phyloP scores from a whole-genome alignment of 1,140 invertebrate genomes.

The Nebria ingens region DNA sequence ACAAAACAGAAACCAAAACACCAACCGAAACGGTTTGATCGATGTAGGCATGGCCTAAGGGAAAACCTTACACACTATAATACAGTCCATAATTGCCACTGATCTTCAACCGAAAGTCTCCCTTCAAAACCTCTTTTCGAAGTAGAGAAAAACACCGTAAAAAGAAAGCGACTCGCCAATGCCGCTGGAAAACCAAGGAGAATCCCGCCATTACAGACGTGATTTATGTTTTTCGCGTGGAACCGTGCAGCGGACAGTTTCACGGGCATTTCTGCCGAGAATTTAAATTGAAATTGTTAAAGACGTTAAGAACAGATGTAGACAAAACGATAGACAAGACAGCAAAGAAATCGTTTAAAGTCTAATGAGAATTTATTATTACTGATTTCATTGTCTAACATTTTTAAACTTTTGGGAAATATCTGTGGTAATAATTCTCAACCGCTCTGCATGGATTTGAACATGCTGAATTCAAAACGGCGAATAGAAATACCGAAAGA shows the following conservation, averaged over 20 bases:
- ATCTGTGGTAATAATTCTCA: too few relatives aligned
- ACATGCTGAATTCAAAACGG: too few relatives aligned
- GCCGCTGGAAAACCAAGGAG: background rate
- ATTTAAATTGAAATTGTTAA: slow-evolving; percentile 10
- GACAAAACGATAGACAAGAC: slow-evolving; percentile 3
- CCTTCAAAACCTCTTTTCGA: background rate
- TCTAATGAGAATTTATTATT: slow-evolving; percentile 1
- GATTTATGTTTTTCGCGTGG: slow-evolving; percentile 6
- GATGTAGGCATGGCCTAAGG: background rate
- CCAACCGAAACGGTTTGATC: background rate
- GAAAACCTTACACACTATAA: background rate
- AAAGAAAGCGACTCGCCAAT: background rate
- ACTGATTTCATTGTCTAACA: background rate
- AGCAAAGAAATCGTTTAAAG: slow-evolving; percentile 5
- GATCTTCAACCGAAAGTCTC: background rate
- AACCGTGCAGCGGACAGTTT: slow-evolving; percentile 1
- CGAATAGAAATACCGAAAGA: too few relatives aligned
- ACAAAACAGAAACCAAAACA: too few relatives aligned
- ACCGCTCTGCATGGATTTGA: too few relatives aligned
- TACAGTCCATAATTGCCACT: background rate
- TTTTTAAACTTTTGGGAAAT: too few relatives aligned
- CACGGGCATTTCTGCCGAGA: background rate
- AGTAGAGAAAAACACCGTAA: slow-evolving; percentile 3
- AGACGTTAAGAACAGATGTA: slow-evolving; percentile 6
- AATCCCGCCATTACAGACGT: background rate